These are phyloP conservation scores for Halcyon smyrnensis DNA, from an alignment of 2,797 vertebrate species.

Conservation along the genomic window DNA sequence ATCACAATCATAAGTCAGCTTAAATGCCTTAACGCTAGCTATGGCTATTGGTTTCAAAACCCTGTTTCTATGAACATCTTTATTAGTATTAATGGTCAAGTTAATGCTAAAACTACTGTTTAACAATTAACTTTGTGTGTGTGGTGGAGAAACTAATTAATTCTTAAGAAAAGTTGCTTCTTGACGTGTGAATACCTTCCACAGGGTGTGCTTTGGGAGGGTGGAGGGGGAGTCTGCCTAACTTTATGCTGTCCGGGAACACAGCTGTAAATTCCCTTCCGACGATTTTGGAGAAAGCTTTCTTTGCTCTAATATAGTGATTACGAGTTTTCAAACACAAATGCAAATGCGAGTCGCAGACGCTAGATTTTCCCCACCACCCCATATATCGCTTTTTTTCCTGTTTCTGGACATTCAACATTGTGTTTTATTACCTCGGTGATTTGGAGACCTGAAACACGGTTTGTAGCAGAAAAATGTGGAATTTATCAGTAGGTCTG, in stretches of 20 bases:
- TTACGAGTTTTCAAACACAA: background rate
- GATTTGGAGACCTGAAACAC: background rate
- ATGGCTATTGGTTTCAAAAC: constrained; percentile 56
- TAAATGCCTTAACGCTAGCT: constrained; percentile 77
- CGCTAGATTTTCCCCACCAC: background rate
- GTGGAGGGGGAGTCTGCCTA: background rate
- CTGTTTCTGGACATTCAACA: background rate
- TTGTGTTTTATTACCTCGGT: constrained; percentile 19
- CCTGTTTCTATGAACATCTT: constrained; percentile 57
- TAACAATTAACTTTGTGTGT: constrained; percentile 74
- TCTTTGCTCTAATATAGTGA: background rate
- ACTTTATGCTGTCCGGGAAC: background rate
- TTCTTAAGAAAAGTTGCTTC: constrained; percentile 69
- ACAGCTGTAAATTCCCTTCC: constrained; percentile 28
- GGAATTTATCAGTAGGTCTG: constrained; percentile 36
- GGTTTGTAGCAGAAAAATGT: background rate
- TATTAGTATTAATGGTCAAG: constrained; percentile 66
- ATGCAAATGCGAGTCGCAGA: background rate
- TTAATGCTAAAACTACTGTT: constrained; percentile 77
- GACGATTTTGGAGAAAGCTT: constrained; percentile 6
- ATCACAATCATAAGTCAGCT: constrained; percentile 85
- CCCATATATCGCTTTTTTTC: constrained; percentile 8
- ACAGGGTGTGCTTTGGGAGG: background rate
- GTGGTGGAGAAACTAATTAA: constrained; percentile 30
- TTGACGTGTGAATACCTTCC: constrained; percentile 49